These are phyloP conservation scores for Lonchura striata DNA, from an alignment of 2,113 vertebrate genomes.

Conservation along the genomic window DNA sequence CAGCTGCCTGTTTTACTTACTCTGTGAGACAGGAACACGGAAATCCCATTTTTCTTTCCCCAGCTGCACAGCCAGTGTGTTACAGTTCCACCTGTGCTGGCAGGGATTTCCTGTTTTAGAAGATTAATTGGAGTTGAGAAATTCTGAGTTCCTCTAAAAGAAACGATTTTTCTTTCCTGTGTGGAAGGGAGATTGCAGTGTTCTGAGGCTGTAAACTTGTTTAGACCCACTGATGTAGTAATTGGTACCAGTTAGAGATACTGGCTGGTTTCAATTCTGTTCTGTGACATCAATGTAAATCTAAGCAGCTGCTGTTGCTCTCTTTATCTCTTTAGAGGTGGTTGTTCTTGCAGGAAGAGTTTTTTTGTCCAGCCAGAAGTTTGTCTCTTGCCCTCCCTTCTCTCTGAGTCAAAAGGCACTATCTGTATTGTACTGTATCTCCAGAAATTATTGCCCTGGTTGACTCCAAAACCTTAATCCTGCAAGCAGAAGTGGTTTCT, in stretches of 20 bases:
- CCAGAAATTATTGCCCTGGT: not conserved
- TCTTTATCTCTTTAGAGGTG: not conserved
- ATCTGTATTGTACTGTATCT: not conserved
- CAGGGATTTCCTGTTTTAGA: slow-evolving; percentile 46
- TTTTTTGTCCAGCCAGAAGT: not conserved
- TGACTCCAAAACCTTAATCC: not conserved
- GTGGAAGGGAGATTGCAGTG: not conserved
- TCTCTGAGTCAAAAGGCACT: not conserved
- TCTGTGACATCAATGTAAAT: not conserved
- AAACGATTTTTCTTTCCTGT: slow-evolving; percentile 32
- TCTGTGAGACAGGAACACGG: not conserved
- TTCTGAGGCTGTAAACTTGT: not conserved
- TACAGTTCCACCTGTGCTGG: slow-evolving; percentile 32
- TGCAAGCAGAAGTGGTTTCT: not conserved
- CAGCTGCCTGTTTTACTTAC: not conserved
- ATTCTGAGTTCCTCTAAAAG: slow-evolving; percentile 40
- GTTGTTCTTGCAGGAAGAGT: not conserved
- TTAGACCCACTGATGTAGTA: not conserved
- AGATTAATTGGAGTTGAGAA: slow-evolving; percentile 52
- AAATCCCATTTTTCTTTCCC: slow-evolving; percentile 24
- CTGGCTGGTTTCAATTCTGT: not conserved
- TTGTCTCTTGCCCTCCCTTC: not conserved
- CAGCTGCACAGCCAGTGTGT: not conserved
- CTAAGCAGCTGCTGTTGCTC: not conserved
- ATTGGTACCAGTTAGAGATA: not conserved